These are phyloP conservation scores for Cassiopea andromeda DNA, from an alignment of 30 jellyfish, hydroid and myxozoan genomes.

Conservation along the genomic window DNA sequence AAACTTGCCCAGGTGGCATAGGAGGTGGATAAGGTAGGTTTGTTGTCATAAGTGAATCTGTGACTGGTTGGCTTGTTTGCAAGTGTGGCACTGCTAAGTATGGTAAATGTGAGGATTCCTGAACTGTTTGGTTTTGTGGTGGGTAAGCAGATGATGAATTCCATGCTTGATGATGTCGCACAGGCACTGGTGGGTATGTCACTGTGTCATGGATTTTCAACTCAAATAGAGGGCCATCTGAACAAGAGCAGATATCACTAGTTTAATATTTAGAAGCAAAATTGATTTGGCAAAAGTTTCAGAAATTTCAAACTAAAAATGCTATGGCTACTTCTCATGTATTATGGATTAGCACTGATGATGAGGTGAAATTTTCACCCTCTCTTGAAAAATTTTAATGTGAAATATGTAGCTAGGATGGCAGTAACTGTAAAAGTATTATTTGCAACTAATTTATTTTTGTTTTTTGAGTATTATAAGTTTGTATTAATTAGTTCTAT, in stretches of 20 bases:
- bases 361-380: no score
- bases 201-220: constrained; percentile 27
- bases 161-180: constrained; percentile 75
- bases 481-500: no score
- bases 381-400: no score
- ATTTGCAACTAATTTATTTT: no score
- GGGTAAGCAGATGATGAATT: constrained; percentile 16
- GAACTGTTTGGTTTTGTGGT: constrained; percentile 5
- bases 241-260: not conserved
- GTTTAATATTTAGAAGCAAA: no score
- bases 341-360: no score
- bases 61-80: constrained; percentile 6
- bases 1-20: constrained; percentile 45
- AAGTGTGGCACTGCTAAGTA: constrained; percentile 32
- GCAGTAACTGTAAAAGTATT: no score
- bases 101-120: constrained; percentile 45
- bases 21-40: constrained; percentile 77
- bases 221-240: constrained; percentile 94
- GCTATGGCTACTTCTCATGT: no score
- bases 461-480: no score
- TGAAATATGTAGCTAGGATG: no score
- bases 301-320: no score
- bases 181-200: constrained; percentile 58
- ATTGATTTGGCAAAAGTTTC: no score
- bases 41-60: not conserved